Base-by-base conservation (phyloP, 64 coral and sea anemone genomes). In the Trachythela sp. region DNA sequence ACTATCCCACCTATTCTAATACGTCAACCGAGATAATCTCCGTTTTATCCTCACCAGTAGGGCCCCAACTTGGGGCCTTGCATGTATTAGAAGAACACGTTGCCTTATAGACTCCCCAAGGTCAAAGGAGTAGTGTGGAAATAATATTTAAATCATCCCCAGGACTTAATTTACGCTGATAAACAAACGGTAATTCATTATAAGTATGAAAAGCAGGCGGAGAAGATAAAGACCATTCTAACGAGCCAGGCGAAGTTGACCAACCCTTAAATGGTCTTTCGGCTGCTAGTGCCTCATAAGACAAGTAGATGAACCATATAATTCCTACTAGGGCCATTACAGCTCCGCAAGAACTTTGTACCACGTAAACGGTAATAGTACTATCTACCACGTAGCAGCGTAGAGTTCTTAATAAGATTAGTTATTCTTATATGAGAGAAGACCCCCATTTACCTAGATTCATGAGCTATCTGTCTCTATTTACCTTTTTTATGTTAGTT, bases 371-470 rank as follows among this genome's bases (percentile, higher is more conserved):
- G n/a, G n/a, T n/a, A n/a, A n/a, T n/a, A n/a, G n/a, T n/a, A n/a
- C n/a, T n/a, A n/a, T n/a, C n/a, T n/a, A n/a, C n/a, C n/a, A n/a
- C n/a, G n/a, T n/a, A n/a, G n/a, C n/a, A n/a, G n/a, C n/a, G n/a
- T n/a, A n/a, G n/a, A n/a, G n/a, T n/a, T n/a, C n/a, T n/a, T n/a
- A n/a, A n/a, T n/a, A n/a, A n/a, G n/a, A n/a, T n/a, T n/a, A n/a
- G n/a, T n/a, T n/a, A n/a, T n/a, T n/a, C n/a, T 33, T 94, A 94
- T 86, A 94, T 94, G 92, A 39, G 42, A 27, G 92, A 51, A 30
- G 92, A 94, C 33, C 92, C 92, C 52, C 92, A 94, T 90, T 33
- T 94, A 49, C 93, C 89, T 48, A n/a, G 93, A 88, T 94, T 94
- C 84, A 91, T 94, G 85, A 84, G 48, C 33, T 94, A 94, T 86